These are phyloP conservation scores for Arothron firmamentum DNA, from an alignment of 2,113 vertebrate species.

Conservation along the genomic window DNA sequence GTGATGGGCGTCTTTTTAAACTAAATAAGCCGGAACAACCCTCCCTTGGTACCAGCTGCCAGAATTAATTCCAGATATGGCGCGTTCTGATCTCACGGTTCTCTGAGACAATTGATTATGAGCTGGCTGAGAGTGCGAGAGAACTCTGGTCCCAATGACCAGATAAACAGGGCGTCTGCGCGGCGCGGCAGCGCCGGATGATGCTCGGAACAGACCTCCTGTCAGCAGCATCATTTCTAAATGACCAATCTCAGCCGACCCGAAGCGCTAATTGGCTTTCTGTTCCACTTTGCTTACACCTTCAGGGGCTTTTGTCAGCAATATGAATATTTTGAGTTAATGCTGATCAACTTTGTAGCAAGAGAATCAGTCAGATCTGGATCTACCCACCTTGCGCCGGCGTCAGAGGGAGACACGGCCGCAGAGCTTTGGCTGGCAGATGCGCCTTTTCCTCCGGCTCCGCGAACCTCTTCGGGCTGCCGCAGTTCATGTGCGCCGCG, in stretches of 20 bases:
- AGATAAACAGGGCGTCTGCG: conserved; percentile 22
- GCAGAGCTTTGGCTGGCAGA: conserved; percentile 50
- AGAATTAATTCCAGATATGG: conserved; percentile 2
- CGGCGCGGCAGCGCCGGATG: conserved; percentile 37
- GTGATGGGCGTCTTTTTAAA: neutral
- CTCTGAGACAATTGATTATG: conserved; percentile 41
- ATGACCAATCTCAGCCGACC: conserved; percentile 2
- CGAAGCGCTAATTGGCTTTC: conserved; percentile 3
- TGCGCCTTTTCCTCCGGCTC: conserved; percentile 64
- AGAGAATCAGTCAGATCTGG: neutral
- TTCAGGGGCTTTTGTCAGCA: neutral
- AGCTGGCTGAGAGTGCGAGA: conserved; percentile 32
- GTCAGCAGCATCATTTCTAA: conserved; percentile 4
- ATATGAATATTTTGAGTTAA: neutral
- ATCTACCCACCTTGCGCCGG: conserved; percentile 61
- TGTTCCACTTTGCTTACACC: neutral
- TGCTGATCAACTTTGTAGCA: neutral
- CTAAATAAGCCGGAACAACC: neutral
- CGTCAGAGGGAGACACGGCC: conserved; percentile 57
- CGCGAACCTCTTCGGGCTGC: conserved; percentile 63
- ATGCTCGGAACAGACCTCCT: conserved; percentile 9
- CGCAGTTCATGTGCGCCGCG: conserved; percentile 59
- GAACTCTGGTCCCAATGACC: conserved; percentile 60
- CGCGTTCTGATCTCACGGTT: conserved; percentile 25
- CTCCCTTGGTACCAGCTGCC: neutral